Evolutionary conservation across 1,140 invertebrate species (phyloP), one percentile per base, ranked within the genome.

Genomic region (Rhyacophila brunnea): DNA sequence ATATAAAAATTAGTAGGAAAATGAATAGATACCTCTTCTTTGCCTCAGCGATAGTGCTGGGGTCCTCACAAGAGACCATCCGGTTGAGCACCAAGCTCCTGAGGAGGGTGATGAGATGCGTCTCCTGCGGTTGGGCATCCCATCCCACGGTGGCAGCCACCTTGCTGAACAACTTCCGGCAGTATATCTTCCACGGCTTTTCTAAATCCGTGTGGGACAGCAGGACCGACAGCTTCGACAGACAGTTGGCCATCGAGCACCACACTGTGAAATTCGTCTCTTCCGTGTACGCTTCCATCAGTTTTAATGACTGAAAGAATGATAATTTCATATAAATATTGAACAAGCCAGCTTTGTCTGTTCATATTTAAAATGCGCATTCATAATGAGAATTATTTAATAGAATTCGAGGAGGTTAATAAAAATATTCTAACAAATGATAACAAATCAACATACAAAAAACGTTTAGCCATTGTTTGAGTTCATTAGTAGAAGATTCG

Each of bases 261-360:
- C 94, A 97, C 0, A 96, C 94, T 0, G 92, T 95, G 73, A 91
- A 96, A 74, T 95, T 90, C n/a, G 87, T 87, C 74, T 98, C 94
- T 61, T 90, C 83, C 48, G 83, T 81, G 72, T 90, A 96, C 0
- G 92, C 89, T 62, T 87, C 80, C 51, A 90, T 83, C 5, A 91
- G 75, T 66, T 85, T 83, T 7, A 83, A 63, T 0, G 80, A 78
- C 75, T 79, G 69, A 44, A 68, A 71, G 60, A 40, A 34, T 1
- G 35, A 11, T 6, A 49, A 2, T 1, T 7, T 34, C 32, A 34
- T 43, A 7, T 43, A 43, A n/a, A 43, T 14, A 7, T n/a, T n/a
- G n/a, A n/a, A n/a, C n/a, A n/a, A n/a, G n/a, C n/a, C n/a, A n/a
- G n/a, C n/a, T n/a, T n/a, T n/a, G n/a, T n/a, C n/a, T n/a, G n/a